Percentiles rank a stretch among this genome's conserved stretches.
Evolutionary conservation across 2,113 vertebrate genomes (phyloP).

Genomic region (Chloropsis cyanopogon): DNA sequence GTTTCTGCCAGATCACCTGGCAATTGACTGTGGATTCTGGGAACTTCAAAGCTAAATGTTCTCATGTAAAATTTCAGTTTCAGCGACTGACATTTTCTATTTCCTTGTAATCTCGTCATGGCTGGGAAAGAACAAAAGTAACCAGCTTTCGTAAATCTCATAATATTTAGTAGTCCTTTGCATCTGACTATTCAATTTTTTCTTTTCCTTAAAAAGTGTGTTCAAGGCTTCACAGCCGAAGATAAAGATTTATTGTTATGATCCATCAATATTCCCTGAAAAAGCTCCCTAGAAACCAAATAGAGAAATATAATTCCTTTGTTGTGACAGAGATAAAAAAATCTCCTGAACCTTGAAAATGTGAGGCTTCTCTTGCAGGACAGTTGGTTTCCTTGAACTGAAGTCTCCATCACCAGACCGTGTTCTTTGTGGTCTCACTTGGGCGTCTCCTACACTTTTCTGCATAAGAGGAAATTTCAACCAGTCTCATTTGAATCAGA

Average conservation of each 20-base stretch:
- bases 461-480: neutral
- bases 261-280: neutral
- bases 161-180: neutral
- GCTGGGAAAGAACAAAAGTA: neutral
- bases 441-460: neutral
- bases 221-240: neutral
- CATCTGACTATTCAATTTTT: neutral
- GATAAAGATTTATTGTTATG: neutral
- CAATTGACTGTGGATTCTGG: slow-evolving; percentile 6
- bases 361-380: neutral
- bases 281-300: neutral
- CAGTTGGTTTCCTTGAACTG: neutral
- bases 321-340: neutral
- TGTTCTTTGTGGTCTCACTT: neutral
- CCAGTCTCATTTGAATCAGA: neutral
- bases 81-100: neutral
- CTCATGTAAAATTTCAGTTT: slow-evolving; percentile 4
- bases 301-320: neutral
- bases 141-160: neutral
- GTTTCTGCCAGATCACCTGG: slow-evolving; percentile 49
- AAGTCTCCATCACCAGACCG: neutral
- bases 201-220: neutral
- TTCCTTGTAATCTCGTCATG: neutral
- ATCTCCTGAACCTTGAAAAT: neutral
- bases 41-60: slow-evolving; percentile 41